Evolutionary conservation across 1,140 invertebrate genomes (phyloP).

Genomic region (Drosophila novamexicana): DNA sequence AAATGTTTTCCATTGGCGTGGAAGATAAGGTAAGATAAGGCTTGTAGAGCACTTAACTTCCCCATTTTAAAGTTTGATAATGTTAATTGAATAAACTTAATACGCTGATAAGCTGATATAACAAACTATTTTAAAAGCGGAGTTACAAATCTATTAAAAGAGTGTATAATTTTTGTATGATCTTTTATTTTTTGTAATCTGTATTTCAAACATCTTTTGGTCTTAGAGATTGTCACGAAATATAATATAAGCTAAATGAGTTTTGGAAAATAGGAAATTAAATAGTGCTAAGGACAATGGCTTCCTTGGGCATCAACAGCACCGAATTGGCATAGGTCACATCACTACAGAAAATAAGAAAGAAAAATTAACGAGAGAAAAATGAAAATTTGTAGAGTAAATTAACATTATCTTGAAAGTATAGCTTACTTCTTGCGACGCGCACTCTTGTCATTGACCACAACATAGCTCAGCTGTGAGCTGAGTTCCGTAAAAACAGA

Average conservation of each 20-base stretch:
- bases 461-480: slow-evolving; percentile 60
- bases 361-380: not conserved
- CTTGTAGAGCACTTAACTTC: too few species aligned
- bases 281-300: slow-evolving; percentile 68
- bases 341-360: slow-evolving; percentile 49
- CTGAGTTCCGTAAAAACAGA: slow-evolving; percentile 53
- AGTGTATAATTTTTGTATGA: not conserved
- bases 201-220: not conserved
- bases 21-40: too few species aligned
- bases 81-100: slow-evolving; percentile 14
- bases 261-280: slow-evolving; percentile 19
- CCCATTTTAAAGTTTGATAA: not conserved
- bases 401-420: not conserved
- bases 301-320: slow-evolving; percentile 77
- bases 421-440: slow-evolving; percentile 71
- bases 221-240: not conserved
- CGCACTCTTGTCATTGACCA: slow-evolving; percentile 68
- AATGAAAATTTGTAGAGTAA: not conserved
- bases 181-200: not conserved
- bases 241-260: not conserved
- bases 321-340: slow-evolving; percentile 60
- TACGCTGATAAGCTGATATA: slow-evolving; percentile 10
- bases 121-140: slow-evolving; percentile 6
- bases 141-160: not conserved
- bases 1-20: too few species aligned